Base-by-base conservation (phyloP, 2,797 vertebrate species). In the Pipistrellus pipistrellus region DNA sequence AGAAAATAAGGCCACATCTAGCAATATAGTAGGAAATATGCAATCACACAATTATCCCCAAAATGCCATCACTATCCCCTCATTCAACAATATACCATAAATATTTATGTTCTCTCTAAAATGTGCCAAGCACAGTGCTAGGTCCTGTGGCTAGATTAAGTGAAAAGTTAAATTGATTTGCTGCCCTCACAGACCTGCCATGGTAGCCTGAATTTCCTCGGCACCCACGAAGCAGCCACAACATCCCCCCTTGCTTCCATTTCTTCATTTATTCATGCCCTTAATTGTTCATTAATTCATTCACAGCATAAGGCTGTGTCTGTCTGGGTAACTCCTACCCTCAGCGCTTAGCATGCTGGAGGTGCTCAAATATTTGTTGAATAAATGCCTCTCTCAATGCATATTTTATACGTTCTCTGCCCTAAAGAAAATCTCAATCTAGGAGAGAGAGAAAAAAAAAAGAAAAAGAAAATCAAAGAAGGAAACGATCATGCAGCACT, bases 381-480 rank as follows among this genome's bases (percentile, higher is more conserved):
- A 91, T 48, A 84, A 88, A 59, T 46, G 17, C 1, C 35, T 9
- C 46, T 30, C 27, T 90, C 18, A 6, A 35, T 62, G 3, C 15
- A 30, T 21, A 35, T 76, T 85, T 76, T 38, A 62, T 66, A 35
- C 23, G 51, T 88, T 80, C 51, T 32, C 66, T 91, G 41, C 25
- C 41, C 23, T 93, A 21, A 77, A 92, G 48, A 84, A 90, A 94
- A 69, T 71, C n/a, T 81, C 46, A 81, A 21, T 66, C 27, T 64
- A 90, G n/a, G 9, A 94, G 25, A 80, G 41, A 88, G 27, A n/a
- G 78, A 35, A 15, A 66, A 20, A 66, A 20, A 83, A 25, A 44
- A 44, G 44, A 44, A 44, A 44, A 44, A 15, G n/a, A 78, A 88
- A 85, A 71, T 20, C 38, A 64, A 46, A 1, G 14, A 46, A 90